Evolutionary conservation across 2,888 invertebrate species (phyloP), one percentile per base, ranked within the genome.

Genomic region (Eurytoma adleriae): DNA sequence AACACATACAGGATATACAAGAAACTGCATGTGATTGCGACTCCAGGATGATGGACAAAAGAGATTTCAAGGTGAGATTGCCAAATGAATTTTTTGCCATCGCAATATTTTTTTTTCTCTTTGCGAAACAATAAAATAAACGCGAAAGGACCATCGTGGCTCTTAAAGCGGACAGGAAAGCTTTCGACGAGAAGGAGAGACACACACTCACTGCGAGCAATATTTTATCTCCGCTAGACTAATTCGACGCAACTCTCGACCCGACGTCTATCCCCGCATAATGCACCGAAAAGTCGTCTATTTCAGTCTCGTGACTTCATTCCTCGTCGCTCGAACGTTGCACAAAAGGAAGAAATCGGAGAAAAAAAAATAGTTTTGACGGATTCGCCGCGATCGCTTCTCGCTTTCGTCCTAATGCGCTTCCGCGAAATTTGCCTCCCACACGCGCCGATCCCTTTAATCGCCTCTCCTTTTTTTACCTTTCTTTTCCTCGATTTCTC

Each of bases 281-380:
- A 24, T 20, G 52, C 50, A 67, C 57, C 67, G 59, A 75, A 20
- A 20, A 13, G 16, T 12, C n/a, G 7, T 30, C 68, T 80, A 80
- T 80, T 80, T 80, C 64, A 16, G 69, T 54, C 52, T 14, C 14
- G 24, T 80, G 80, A 80, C 74, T 40, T 77, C 80, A 80, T 68
- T 59, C 18, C 48, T 59, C 7, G 18, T 54, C 67, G 20, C 30
- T 66, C n/a, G 48, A 18, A 12, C 27, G 62, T 18, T 68, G 50
- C 13, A 3, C 24, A n/a, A 56, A 66, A 56, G 12, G 50, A 50
- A 69, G 54, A 54, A 24, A 50, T 27, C 2, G 2, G n/a, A 24
- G 1, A 20, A n/a, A 61, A 54, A 4, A 7, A 7, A 40, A 4
- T 40, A 1, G 5, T 56, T 56, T 73, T 61, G 68, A 67, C 57